Evolutionary conservation across 2,113 vertebrate species (phyloP).

Genomic region (Crypturellus undulatus): DNA sequence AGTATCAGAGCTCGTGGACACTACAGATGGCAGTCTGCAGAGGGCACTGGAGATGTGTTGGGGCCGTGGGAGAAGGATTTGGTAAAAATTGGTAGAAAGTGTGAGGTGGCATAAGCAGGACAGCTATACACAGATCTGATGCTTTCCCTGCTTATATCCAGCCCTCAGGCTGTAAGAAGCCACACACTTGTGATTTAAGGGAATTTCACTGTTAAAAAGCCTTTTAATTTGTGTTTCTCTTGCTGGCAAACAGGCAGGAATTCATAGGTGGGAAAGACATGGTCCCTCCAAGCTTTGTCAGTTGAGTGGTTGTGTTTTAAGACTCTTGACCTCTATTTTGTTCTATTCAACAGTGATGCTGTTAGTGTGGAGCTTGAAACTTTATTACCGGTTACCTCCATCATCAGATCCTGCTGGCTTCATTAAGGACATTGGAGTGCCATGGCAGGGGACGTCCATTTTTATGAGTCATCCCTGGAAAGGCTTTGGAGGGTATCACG

Average conservation of each 20-base stretch:
- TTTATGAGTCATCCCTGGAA: background rate
- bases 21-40: background rate
- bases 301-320: background rate
- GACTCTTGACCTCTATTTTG: background rate
- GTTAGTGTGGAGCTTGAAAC: background rate
- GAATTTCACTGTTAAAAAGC: rapidly evolving
- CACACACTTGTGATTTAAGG: rapidly evolving
- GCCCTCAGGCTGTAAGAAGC: rapidly evolving
- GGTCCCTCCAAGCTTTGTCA: background rate
- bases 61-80: rapidly evolving
- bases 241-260: background rate
- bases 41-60: background rate
- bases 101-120: background rate
- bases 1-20: rapidly evolving
- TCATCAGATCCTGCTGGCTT: background rate
- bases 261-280: background rate
- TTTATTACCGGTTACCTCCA: background rate
- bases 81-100: background rate
- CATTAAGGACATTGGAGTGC: background rate
- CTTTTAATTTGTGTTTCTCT: background rate
- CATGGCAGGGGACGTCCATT: background rate
- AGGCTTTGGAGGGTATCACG: background rate
- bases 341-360: background rate
- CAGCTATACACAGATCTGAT: background rate
- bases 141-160: background rate